Base-by-base conservation (phyloP, 2,113 vertebrate species). In the Cacatua alba region DNA sequence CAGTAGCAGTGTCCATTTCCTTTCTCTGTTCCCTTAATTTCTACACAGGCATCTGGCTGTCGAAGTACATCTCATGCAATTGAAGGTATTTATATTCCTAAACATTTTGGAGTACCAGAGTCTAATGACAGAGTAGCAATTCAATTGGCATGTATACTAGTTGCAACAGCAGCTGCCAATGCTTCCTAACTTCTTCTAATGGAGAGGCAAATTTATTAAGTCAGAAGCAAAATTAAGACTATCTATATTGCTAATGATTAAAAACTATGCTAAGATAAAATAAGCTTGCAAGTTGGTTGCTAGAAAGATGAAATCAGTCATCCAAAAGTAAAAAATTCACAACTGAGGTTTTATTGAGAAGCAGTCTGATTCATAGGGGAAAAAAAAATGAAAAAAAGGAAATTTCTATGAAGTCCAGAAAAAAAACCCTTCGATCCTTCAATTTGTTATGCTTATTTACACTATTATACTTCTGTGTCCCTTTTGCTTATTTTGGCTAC, bases 381-480 rank as follows among this genome's bases (percentile, higher is more conserved):
- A 9, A 26, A 64, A 5, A 37, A 8, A 13, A 15, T 14, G 23
- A 41, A 79, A 35, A 24, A 2, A 26, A 2, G 44, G 14, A 18
- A 14, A 46, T 53, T 78, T 77, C 43, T 28, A 25, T 63, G 0
- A 3, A 60, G 10, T 43, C 93, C 2, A 7, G 3, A 33, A 39
- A 87, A 23, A 6, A 0, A 49, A 9, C 4, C 21, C 57, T 59
- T 35, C 0, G 17, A 48, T 3, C 3, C 23, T 43, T 39, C 17
- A n/a, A 24, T 52, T 59, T 41, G 4, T 71, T 75, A 35, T 69
- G 4, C 5, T 35, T 46, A 10, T 57, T 83, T 89, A 41, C 10
- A n/a, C 2, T 63, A 21, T 28, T 87, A 21, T 10, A n/a, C 10
- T 44, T 71, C 28, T 41, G 4, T n/a, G 23, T 41, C 25, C 20